Conservation (phyloP, 2,888 invertebrate species). For the Agonum fuliginosum region DNA sequence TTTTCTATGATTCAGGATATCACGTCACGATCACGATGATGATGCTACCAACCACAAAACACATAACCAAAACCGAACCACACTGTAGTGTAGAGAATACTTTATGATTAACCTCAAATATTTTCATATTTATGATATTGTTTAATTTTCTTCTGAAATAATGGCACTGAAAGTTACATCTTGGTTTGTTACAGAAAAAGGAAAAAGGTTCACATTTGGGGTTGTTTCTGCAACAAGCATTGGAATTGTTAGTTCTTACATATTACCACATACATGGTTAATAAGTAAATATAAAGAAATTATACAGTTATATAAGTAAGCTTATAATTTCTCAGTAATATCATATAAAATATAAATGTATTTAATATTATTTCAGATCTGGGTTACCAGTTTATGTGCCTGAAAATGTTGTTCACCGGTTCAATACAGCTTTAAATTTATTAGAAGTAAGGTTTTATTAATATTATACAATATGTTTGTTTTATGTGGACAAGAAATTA, state of each 20-base stretch:
- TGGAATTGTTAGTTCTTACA: constrained; percentile 72
- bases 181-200: constrained; percentile 77
- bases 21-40: too few species aligned
- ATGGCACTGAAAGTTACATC: constrained; percentile 66
- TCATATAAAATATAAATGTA: constrained; percentile 60
- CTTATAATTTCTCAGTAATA: constrained; percentile 62
- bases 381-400: constrained; percentile 77
- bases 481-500: too few species aligned
- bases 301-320: constrained; percentile 80
- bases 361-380: constrained; percentile 73
- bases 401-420: constrained; percentile 73
- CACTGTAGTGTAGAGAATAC: too few species aligned
- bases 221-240: constrained; percentile 72
- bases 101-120: constrained; percentile 25
- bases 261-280: constrained; percentile 78
- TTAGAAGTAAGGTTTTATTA: constrained; percentile 70
- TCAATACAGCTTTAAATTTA: constrained; percentile 77
- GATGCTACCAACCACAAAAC: too few species aligned
- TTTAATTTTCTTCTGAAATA: background rate
- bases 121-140: background rate
- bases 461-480: constrained; percentile 1
- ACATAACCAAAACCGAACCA: too few species aligned
- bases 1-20: too few species aligned
- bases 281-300: constrained; percentile 78
- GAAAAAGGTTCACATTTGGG: constrained; percentile 75